phyloP scores from a whole-genome alignment of 2,113 vertebrate genomes.

The Verasper variegatus region DNA sequence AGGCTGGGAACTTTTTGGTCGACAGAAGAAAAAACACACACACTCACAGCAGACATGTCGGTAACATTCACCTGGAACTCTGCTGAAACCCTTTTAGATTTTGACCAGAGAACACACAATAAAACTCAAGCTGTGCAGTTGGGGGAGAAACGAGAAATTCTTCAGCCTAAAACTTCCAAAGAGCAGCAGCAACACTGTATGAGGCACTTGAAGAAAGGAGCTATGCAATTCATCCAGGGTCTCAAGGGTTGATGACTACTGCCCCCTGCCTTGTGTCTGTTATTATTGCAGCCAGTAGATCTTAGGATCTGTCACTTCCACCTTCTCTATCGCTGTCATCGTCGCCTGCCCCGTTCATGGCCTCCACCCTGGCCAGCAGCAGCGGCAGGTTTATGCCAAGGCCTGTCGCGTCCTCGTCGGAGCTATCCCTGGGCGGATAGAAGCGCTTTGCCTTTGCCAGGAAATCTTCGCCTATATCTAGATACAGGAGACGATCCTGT shows the following conservation, averaged over 20 bases:
- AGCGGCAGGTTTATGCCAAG: constrained; percentile 75
- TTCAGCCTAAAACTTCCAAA: constrained; percentile 33
- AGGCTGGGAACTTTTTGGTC: constrained; percentile 20
- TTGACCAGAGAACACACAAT: constrained; percentile 11
- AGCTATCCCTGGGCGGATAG: constrained; percentile 81
- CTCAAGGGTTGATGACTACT: constrained; percentile 53
- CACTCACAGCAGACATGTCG: not conserved
- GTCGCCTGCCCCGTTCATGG: constrained; percentile 62
- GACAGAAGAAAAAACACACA: constrained; percentile 1
- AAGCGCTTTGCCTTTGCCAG: constrained; percentile 83
- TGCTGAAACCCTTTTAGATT: constrained; percentile 2
- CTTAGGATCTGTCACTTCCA: constrained; percentile 51
- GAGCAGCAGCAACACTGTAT: constrained; percentile 7
- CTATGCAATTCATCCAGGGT: constrained; percentile 2
- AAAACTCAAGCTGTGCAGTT: constrained; percentile 14
- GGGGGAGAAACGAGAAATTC: not conserved
- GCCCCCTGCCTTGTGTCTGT: constrained; percentile 58
- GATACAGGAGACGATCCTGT: constrained; percentile 86
- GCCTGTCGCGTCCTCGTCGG: constrained; percentile 74
- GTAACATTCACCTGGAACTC: constrained; percentile 13
- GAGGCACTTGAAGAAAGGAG: constrained; percentile 24
- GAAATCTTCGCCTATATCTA: constrained; percentile 87
- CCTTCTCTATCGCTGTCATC: constrained; percentile 47
- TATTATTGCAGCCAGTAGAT: constrained; percentile 41
- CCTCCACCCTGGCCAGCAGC: constrained; percentile 79